Evolutionary conservation across 2,888 invertebrate species (phyloP), one percentile per base, ranked within the genome.

Genomic region (Drosophila pseudotakahashii): DNA sequence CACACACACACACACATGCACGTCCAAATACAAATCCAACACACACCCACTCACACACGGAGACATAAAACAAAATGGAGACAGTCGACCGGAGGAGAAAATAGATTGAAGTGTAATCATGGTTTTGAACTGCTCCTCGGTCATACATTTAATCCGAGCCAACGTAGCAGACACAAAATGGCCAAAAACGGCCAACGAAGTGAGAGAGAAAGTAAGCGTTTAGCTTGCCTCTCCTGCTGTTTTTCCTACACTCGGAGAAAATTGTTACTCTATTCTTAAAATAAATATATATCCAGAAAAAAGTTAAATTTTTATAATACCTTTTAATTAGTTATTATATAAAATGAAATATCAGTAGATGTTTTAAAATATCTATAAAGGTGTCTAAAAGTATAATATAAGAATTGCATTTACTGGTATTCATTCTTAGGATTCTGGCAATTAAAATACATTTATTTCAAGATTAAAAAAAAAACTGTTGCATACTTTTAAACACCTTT

Each of bases 101-200:
- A 85, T 88, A 88, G 87, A 85, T 85, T 85, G 84, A 85, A 85
- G 84, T 85, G 84, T 85, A 85, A 85, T 85, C 84, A 85, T 85
- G 89, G 84, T 81, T 85, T 83, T 88, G 87, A 85, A 85, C 89
- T 84, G 88, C 81, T 84, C 71, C 73, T 88, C 84, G 84, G 81
- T 79, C 84, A 86, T 77, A 83, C 79, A 83, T 88, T 83, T 85
- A 85, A 88, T 86, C 87, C 81, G 54, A 74, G 77, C 83, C 74
- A 88, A 85, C 81, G 81, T 81, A 86, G 83, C 80, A 76, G 78
- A 75, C 78, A 79, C 79, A 75, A 82, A 85, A 82, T 76, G 83
- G 79, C 80, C 75, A 60, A 75, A 68, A 68, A 72, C 32, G 76
- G 58, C 74, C 86, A 80, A 67, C 80, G 58, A 84, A 78, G 79